Evolutionary conservation across 2,113 vertebrate genomes (phyloP).

Genomic region (Cephalopterus ornatus): DNA sequence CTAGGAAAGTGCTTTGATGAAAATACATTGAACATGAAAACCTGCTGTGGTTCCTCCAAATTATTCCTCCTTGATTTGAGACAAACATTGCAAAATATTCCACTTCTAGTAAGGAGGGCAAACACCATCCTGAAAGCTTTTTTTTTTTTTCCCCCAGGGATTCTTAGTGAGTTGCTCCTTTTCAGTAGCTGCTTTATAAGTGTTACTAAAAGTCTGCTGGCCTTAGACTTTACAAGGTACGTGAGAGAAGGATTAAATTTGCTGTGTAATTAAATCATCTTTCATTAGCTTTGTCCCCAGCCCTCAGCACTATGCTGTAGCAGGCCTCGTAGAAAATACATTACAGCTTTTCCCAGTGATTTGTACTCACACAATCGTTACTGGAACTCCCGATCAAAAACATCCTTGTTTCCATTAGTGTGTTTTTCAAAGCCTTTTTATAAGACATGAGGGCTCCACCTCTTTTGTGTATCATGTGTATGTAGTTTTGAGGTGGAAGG

Average conservation of each 20-base stretch:
- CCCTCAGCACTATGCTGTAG: background rate
- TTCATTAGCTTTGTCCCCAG: background rate
- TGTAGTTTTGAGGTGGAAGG: background rate
- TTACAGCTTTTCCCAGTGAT: background rate
- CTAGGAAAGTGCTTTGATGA: slow-evolving; percentile 19
- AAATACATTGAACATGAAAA: background rate
- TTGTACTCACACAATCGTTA: background rate
- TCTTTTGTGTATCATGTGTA: background rate
- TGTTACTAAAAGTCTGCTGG: background rate
- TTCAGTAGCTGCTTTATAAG: background rate
- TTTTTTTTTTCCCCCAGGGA: background rate
- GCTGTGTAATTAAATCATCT: background rate
- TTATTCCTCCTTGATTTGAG: background rate
- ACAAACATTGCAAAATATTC: background rate
- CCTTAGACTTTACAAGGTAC: rapidly evolving
- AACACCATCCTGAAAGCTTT: background rate
- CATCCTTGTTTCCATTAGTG: background rate
- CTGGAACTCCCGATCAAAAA: background rate
- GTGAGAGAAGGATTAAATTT: background rate
- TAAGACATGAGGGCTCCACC: background rate
- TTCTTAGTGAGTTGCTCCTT: background rate
- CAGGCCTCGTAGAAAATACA: background rate
- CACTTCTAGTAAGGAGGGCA: background rate
- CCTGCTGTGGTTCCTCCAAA: background rate
- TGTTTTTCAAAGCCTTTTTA: background rate